Evolutionary conservation across 30 jellyfish, hydroid and myxozoan species (phyloP), one percentile per base, ranked within the genome.

Genomic region (Cassiopea andromeda): DNA sequence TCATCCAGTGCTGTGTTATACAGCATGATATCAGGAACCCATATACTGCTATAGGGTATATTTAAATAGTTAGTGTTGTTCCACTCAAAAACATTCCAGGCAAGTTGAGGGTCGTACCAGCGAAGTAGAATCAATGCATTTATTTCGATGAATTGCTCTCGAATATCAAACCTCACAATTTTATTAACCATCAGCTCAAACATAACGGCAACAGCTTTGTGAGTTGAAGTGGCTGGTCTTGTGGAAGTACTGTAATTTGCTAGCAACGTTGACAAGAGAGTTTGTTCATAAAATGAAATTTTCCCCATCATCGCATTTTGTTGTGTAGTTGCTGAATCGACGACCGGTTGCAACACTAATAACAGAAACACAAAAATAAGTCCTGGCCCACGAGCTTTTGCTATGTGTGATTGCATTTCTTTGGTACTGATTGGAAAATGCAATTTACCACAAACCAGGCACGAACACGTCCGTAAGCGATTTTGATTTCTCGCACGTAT

Each of bases 11-110:
- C 96, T 2, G 88, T 89, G 87, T 89, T 89, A 45, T 72, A 61
- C 1, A 89, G 88, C 91, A 81, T 72, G 4, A 89, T 89, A 66
- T 89, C 96, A 1, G 96, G 96, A 2, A 85, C 84, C 96, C 96
- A 89, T 10, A 89, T 8, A 5, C 54, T 73, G 18, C 75, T 19
- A 18, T 45, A 1, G 18, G 91, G 92, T 4, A 81, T 61, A n/a
- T 71, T 89, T 60, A 89, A 18, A 49, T 81, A 80, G 44, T 80
- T 71, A 13, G 96, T 89, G 50, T 70, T 78, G 64, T 89, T 89
- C 79, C 78, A 81, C 48, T 80, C 78, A 43, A 89, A 47, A 88
- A 43, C 45, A 82, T 81, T 64, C 96, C 96, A 89, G n/a, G 78
- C 54, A 5, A 89, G 92, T 54, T 81, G 91, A 48, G 92, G 92